Evolutionary conservation across 2,888 invertebrate genomes (phyloP), one percentile per base, ranked within the genome.

Genomic region (Cheiracanthium punctorium): DNA sequence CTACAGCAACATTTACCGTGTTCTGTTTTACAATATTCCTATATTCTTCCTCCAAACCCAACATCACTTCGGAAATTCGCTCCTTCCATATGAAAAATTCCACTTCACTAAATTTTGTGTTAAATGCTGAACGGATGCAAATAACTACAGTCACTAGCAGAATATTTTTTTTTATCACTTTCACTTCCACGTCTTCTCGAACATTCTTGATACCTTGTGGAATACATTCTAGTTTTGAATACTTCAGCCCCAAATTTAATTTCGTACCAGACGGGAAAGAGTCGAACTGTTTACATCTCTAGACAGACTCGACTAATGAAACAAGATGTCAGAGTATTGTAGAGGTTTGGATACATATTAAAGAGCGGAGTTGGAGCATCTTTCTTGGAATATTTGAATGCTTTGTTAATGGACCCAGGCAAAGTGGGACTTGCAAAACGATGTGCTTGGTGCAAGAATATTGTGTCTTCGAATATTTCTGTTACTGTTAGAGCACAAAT

Each of bases 271-370:
- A 48, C 4, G 58, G 17, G 24, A 20, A 48, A 58, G 24, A 24
- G 58, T 58, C 58, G 58, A 58, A 58, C 58, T 58, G 58, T 58
- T 58, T 58, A 58, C 43, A 17, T 58, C 58, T 58, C 24, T 17
- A 1, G 58, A 58, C 58, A 58, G 58, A 17, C 24, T 58, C 58
- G 58, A 58, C 58, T 58, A 58, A 58, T 58, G 58, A 58, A 58
- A 48, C 43, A 48, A 58, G 24, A 24, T 58, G 58, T 58, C 58
- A 58, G 24, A 24, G 58, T 24, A 17, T 24, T 24, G 58, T 5
- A 10, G 24, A 58, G 24, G n/a, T 17, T n/a, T 48, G 12, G 48
- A 58, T 58, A 24, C 24, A 58, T 58, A 58, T 58, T 58, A 58
- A 58, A 58, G 58, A 24, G 58, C 5, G 24, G 24, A 58, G 24